Conservation (phyloP, 2,888 invertebrate species). For the Disparrhopalites patrizii region DNA sequence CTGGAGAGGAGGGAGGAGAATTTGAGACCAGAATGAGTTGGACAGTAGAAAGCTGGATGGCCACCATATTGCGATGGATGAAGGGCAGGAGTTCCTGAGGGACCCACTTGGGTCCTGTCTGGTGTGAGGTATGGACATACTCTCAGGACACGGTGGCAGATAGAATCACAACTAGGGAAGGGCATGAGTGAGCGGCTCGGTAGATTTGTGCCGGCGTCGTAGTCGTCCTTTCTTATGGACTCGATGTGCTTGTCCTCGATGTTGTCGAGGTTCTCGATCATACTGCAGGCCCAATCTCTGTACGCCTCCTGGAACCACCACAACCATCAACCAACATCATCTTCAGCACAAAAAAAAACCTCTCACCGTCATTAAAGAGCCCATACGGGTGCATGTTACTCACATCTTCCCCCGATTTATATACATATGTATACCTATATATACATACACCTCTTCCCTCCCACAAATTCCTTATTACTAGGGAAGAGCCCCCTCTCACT, state of each 20-base stretch:
- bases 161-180: constrained; percentile 47
- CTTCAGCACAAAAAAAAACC: too few relatives aligned
- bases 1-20: constrained; percentile 12
- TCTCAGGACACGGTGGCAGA: constrained; percentile 48
- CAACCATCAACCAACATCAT: not conserved
- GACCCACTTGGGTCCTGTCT: constrained; percentile 41
- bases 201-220: constrained; percentile 33
- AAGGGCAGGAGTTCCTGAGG: constrained; percentile 22
- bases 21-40: constrained; percentile 24
- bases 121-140: constrained; percentile 47
- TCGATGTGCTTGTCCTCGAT: constrained; percentile 34
- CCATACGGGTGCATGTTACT: too few relatives aligned
- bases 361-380: too few relatives aligned
- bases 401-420: too few relatives aligned
- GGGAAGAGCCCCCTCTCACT: too few relatives aligned
- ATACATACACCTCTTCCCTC: too few relatives aligned
- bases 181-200: constrained; percentile 31
- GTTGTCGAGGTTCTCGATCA: constrained; percentile 28
- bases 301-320: constrained; percentile 42
- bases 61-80: constrained; percentile 47
- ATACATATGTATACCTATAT: too few relatives aligned
- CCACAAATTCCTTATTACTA: too few relatives aligned
- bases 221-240: constrained; percentile 29
- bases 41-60: constrained; percentile 48
- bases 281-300: constrained; percentile 47